These are phyloP conservation scores for Dasysyrphus tricinctus DNA, from an alignment of 2,888 invertebrate genomes.

Conservation along the genomic window DNA sequence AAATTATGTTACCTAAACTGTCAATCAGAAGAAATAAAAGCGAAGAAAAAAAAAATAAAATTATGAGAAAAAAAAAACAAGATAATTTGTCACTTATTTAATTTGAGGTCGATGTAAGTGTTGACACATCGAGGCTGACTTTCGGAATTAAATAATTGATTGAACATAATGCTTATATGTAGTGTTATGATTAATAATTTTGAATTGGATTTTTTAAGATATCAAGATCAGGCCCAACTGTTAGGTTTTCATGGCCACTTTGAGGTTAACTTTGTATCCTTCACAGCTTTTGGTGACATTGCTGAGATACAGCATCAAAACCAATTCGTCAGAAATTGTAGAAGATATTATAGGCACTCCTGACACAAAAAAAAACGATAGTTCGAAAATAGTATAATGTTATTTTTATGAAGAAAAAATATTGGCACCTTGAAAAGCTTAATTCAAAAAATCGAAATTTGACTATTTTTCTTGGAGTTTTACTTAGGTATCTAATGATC, in stretches of 20 bases:
- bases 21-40: constrained; percentile 39
- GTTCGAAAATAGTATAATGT: too few relatives aligned
- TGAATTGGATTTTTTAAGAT: background rate
- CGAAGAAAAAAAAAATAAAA: background rate
- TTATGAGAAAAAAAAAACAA: constrained; percentile 27
- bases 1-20: constrained; percentile 30
- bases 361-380: too few relatives aligned
- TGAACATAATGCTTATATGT: background rate
- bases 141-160: constrained; percentile 22
- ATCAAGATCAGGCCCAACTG: background rate
- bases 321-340: too few relatives aligned
- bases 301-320: too few relatives aligned
- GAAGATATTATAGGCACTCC: too few relatives aligned
- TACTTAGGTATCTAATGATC: too few relatives aligned
- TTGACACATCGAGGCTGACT: constrained; percentile 10
- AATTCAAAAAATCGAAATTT: too few relatives aligned
- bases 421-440: too few relatives aligned
- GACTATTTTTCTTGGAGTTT: too few relatives aligned
- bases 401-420: too few relatives aligned
- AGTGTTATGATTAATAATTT: background rate
- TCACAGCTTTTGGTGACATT: too few relatives aligned
- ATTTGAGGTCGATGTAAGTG: constrained; percentile 22
- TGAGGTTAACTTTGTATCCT: too few relatives aligned
- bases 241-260: background rate
- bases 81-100: constrained; percentile 27